Evolutionary conservation across 2,113 vertebrate genomes (phyloP), one percentile per base, ranked within the genome.

Genomic region (Okapia johnstoni): DNA sequence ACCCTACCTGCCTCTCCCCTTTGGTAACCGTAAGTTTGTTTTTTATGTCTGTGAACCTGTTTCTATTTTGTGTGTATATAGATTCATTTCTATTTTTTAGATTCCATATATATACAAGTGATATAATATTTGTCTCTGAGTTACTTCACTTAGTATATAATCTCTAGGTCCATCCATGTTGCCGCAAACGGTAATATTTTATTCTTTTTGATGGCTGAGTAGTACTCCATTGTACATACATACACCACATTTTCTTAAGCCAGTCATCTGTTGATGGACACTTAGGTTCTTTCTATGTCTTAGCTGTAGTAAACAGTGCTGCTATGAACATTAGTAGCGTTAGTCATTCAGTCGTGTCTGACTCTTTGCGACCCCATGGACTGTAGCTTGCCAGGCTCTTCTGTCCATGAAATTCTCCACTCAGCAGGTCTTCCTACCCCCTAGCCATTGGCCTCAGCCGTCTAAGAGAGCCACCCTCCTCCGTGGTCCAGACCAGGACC

Each of bases 401-500:
- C 66, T 40, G 5, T 25, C 36, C 66, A 25, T 73, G 66, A 40
- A 73, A 13, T 73, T 40, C 36, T 73, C 36, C 36, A 40, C 7
- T 14, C 15, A 25, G 48, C 33, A 84, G 11, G 58, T 43, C 26
- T 46, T 14, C 70, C 46, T 55, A 17, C 11, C 55, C 17, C 2
- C 33, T 7, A n/a, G 58, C 52, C 30, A 17, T 11, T 1, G 11
- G 17, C 54, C 28, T 83, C 40, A 7, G 48, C 26, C 63, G 5
- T 17, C 61, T 21, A 5, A 43, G 70, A 55, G 46, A 7, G 6
- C 43, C 73, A 3, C 0, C 7, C 15, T 66, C 46, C 30, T 3
- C 25, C 25, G 2, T 3, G 50, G 48, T 58, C 60, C 14, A 21
- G 43, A 54, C 10, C 5, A 0, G n/a, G 70, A 46, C 17, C 13